Conservation (phyloP, 2,797 vertebrate genomes). For the Syngnathus acus region DNA sequence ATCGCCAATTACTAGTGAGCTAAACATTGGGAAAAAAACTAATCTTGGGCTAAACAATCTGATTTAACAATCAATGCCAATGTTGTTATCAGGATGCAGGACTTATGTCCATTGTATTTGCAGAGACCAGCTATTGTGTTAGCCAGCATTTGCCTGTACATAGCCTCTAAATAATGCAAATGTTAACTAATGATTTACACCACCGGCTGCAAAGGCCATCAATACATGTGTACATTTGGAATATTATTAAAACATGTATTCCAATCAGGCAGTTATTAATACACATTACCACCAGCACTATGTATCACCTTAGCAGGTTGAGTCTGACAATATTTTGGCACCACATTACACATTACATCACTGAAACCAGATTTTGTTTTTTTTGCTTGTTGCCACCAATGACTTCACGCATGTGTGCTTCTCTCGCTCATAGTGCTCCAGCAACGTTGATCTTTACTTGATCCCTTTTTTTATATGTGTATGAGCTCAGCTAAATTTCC, state of each 20-base stretch:
- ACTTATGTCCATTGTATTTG: not conserved
- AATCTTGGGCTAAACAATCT: not conserved
- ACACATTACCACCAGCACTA: not conserved
- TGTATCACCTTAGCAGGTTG: not conserved
- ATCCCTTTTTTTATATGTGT: no score
- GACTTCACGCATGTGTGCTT: not conserved
- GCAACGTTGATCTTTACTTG: no score
- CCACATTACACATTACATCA: not conserved
- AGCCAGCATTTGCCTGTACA: not conserved
- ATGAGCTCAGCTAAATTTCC: no score
- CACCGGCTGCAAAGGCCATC: not conserved
- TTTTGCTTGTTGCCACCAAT: not conserved
- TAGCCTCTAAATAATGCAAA: not conserved
- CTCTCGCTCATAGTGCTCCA: not conserved
- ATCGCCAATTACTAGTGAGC: not conserved
- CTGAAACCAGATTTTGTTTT: not conserved
- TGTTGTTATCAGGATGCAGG: not conserved
- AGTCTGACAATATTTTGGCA: not conserved
- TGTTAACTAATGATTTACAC: not conserved
- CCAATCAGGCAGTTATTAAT: not conserved
- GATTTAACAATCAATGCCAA: no score
- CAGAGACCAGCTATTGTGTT: not conserved
- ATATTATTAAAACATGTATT: not conserved
- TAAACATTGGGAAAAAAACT: not conserved
- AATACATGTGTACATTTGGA: not conserved